Evolutionary conservation across 2,113 vertebrate species (phyloP), one percentile per base, ranked within the genome.

Genomic region (Channa argus): DNA sequence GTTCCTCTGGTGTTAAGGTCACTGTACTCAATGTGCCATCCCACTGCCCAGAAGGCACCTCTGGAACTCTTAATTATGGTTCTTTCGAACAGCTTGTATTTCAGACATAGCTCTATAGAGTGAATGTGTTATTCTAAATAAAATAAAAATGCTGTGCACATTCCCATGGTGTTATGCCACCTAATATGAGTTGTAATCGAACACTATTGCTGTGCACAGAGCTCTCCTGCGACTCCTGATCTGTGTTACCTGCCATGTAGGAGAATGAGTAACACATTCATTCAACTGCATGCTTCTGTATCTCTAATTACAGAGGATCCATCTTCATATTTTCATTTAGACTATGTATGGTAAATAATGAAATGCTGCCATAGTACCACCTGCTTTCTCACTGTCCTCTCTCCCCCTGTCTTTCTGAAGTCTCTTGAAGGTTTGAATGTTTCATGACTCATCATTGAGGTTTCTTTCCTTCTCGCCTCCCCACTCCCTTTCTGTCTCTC

Each of bases 331-430:
- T 65, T 79, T 79, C 14, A 74, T 74, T 72, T 52, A 6, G 13
- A 65, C n/a, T 63, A 65, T 83, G 78, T 60, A 74, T 54, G 53
- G 49, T 70, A 53, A 69, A 72, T 79, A 14, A 60, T 81, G n/a
- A 69, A 74, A 76, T 37, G 55, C 50, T 77, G 38, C 44, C 50
- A 46, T 11, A 14, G 50, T 50, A 56, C 62, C 75, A 82, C 69
- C 71, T 81, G 64, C 4, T 44, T 54, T 72, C 60, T 54, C 33
- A 10, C 64, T 12, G 5, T 54, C 53, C 2, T 15, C 41, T 8
- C 46, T 45, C 9, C 41, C 39, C 6, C 24, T 67, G 34, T 46
- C 58, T 41, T 55, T 61, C 56, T 45, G 15, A 72, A 55, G 44
- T 71, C 41, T 34, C 68, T 55, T 68, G 65, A 61, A 33, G 47